Evolutionary conservation across 1,140 invertebrate genomes (phyloP).

Genomic region (Drosophila burlai): DNA sequence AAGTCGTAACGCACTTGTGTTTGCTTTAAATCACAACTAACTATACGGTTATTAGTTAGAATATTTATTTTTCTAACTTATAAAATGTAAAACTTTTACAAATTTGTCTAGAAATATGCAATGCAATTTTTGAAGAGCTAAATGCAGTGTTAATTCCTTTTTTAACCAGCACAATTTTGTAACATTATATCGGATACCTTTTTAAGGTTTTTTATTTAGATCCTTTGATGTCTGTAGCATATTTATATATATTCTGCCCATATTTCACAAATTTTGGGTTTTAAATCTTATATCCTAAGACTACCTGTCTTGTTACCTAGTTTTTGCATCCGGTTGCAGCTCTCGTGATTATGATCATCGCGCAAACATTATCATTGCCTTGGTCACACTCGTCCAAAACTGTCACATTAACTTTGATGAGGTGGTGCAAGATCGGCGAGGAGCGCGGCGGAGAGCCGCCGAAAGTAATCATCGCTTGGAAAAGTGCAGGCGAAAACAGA

Average conservation of each 20-base stretch:
- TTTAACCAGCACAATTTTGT: too few species aligned
- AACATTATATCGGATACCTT: not conserved
- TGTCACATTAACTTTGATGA: slow-evolving; percentile 80
- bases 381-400: slow-evolving; percentile 58
- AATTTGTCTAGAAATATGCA: too few species aligned
- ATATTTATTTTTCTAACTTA: too few species aligned
- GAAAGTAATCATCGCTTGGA: slow-evolving; percentile 73
- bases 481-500: slow-evolving; percentile 77
- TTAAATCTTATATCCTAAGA: not conserved
- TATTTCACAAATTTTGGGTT: not conserved
- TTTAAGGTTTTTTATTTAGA: not conserved
- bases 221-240: too few species aligned
- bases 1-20: slow-evolving; percentile 18
- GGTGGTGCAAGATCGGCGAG: slow-evolving; percentile 51
- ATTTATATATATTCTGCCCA: not conserved
- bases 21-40: slow-evolving; percentile 19
- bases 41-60: not conserved
- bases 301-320: slow-evolving; percentile 1
- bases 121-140: too few species aligned
- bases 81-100: too few species aligned
- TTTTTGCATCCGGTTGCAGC: slow-evolving; percentile 50
- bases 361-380: slow-evolving; percentile 31
- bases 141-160: too few species aligned
- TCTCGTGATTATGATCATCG: slow-evolving; percentile 13
- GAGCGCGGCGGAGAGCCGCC: slow-evolving; percentile 25